A percentile compares a stretch with the other conserved stretches of the same genome.
phyloP scores from a whole-genome alignment of 2,113 vertebrate genomes.

The Cinclus cinclus region DNA sequence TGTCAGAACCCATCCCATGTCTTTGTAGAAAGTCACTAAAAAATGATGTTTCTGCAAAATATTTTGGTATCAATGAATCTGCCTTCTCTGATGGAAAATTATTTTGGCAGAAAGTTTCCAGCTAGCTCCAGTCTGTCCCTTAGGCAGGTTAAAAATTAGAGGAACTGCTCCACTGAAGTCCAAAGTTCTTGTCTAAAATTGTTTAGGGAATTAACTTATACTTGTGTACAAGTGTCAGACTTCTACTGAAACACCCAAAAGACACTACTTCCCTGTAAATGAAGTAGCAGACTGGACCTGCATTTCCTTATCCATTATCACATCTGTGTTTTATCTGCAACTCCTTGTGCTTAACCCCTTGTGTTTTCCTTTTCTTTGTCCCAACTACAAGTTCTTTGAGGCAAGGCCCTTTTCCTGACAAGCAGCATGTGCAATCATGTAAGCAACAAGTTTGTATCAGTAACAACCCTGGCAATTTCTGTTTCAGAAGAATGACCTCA shows the following conservation, averaged over 20 bases:
- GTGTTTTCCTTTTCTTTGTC: neutral
- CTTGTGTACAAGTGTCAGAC: neutral
- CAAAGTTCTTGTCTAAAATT: neutral
- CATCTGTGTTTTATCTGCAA: neutral
- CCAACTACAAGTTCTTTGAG: neutral
- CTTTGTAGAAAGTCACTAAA: constrained; percentile 2
- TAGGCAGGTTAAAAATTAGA: constrained; percentile 19
- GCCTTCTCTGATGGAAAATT: constrained; percentile 34
- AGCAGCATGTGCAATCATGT: neutral
- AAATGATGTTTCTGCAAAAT: constrained; percentile 4
- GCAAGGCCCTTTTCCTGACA: neutral
- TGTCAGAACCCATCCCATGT: constrained; percentile 23
- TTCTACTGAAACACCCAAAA: neutral
- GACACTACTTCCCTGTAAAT: neutral
- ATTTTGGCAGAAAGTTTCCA: constrained; percentile 21
- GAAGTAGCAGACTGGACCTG: neutral
- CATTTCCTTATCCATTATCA: neutral
- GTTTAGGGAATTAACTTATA: neutral
- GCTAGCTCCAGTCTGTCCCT: neutral
- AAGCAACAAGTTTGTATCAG: neutral
- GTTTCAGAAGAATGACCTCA: neutral
- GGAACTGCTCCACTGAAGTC: neutral
- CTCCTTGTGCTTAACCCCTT: neutral
- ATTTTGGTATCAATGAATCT: constrained; percentile 20
- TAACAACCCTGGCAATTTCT: neutral